Conservation (phyloP, 2,888 invertebrate species). For the Galeruca laticollis region DNA sequence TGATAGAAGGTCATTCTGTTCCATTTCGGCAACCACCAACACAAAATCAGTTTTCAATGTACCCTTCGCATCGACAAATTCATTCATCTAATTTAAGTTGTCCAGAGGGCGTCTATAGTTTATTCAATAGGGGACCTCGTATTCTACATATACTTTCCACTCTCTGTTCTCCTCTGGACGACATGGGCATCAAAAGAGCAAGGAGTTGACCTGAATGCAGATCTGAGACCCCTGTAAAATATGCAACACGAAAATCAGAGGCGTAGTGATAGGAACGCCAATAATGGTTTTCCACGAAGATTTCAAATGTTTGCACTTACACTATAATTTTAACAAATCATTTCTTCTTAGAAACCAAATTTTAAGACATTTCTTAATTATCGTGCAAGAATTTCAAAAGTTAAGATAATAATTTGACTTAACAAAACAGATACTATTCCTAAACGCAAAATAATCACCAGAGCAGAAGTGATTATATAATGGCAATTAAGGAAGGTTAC, state of each 20-base stretch:
- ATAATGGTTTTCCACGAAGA: no score
- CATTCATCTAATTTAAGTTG: conserved; percentile 47
- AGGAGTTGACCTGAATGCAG: conserved; percentile 65
- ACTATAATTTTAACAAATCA: no score
- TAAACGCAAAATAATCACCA: no score
- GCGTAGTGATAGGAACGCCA: not conserved
- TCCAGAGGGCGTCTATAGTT: conserved; percentile 47
- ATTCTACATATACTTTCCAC: conserved; percentile 15
- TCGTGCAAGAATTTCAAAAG: no score
- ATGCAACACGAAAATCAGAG: conserved; percentile 58
- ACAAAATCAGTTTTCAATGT: conserved; percentile 21
- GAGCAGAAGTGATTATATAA: no score
- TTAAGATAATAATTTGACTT: no score
- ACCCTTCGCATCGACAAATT: conserved; percentile 20
- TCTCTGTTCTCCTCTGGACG: conserved; percentile 36
- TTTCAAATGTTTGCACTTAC: no score
- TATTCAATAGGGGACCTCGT: conserved; percentile 44
- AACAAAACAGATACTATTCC: no score
- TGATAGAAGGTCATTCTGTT: not conserved
- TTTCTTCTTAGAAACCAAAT: no score
- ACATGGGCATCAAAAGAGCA: conserved; percentile 63
- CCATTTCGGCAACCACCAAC: conserved; percentile 20
- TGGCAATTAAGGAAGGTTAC: no score
- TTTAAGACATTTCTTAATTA: no score
- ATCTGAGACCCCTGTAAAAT: conserved; percentile 62